Evolutionary conservation across 2,797 vertebrate genomes (phyloP), one percentile per base, ranked within the genome.

Genomic region (Acrossocheilus fasciatus): DNA sequence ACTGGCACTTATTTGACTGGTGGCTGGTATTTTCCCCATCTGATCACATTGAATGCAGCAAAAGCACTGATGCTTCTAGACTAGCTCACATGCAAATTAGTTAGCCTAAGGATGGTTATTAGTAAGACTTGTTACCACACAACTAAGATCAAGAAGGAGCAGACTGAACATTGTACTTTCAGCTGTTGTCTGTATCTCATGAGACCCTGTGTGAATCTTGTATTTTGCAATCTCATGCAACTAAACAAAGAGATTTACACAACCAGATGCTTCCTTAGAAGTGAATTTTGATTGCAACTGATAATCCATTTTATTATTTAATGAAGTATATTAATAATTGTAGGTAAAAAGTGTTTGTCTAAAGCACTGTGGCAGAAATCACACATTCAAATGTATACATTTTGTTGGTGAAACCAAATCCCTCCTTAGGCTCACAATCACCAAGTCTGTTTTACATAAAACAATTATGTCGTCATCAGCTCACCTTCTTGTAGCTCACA

Each of bases 91-190:
- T 82, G 81, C 50, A 82, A 73, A 45, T 59, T 11, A 43, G n/a
- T 82, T 45, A 59, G n/a, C 81, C 15, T 83, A 14, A 43, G 23
- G 52, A 73, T 57, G n/a, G 81, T 20, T 41, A 73, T 72, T 82
- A 73, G 15, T n/a, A 20, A 72, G 20, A 20, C 66, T 72, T 70
- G 66, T 69, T 26, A 45, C 9, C 26, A 73, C 80, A 54, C n/a
- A 73, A 83, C 50, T 83, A 50, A 26, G 68, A 54, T 82, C 34
- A 43, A 23, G 34, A 9, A n/a, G 47, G 50, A 57, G 47, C 47
- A 59, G 36, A 54, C 12, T 82, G 34, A 82, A 41, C 9, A 43
- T 20, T 20, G 17, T 23, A 50, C 62, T 36, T 69, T 81, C 30
- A 81, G 64, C 47, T 39, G 34, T 52, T 50, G 18, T 15, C 30